Base-by-base conservation (phyloP, 2,113 vertebrate genomes). In the Zosterops lateralis region DNA sequence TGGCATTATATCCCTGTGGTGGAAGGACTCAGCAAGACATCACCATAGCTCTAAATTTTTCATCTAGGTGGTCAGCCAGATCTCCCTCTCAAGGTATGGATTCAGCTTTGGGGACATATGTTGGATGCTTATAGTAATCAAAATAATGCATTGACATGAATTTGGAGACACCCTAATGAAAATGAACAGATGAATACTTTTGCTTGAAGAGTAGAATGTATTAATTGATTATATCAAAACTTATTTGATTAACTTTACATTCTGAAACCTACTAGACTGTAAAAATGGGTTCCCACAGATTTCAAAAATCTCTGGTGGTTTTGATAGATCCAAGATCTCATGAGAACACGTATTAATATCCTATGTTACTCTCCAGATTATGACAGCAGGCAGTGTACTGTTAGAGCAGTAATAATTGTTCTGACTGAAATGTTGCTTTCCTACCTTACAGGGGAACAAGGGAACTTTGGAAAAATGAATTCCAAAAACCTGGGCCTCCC, bases 401-500 rank as follows among this genome's bases (percentile, higher is more conserved):
- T 85, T 72, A 72, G 11, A 88, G 57, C 47, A 92, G 25, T 25
- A 57, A 48, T 38, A 72, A 54, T 56, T 94, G 21, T 54, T 87
- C 67, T 89, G 62, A 34, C n/a, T 68, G 40, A 84, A 76, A 50
- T 16, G 13, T 29, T 90, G 58, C 18, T 92, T 54, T 95, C 42
- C 29, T 76, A 11, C 44, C 28, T 91, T 89, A 44, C 84, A 97
- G 97, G 91, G 20, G 95, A 97, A 76, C 89, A 87, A 67, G 89
- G 86, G 15, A 97, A 96, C 73, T 97, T 97, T 84, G 87, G 90
- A 44, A 97, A 97, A 95, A 50, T 85, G 14, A 92, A 97, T 62
- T 97, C 97, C 24, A 96, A 64, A 81, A 97, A 97, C 75, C 80
- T 97, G 61, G 96, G 78, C 53, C 93, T 97, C 89, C 95, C 95